phyloP scores from a whole-genome alignment of 2,113 vertebrate genomes.

The Albula glossodonta region DNA sequence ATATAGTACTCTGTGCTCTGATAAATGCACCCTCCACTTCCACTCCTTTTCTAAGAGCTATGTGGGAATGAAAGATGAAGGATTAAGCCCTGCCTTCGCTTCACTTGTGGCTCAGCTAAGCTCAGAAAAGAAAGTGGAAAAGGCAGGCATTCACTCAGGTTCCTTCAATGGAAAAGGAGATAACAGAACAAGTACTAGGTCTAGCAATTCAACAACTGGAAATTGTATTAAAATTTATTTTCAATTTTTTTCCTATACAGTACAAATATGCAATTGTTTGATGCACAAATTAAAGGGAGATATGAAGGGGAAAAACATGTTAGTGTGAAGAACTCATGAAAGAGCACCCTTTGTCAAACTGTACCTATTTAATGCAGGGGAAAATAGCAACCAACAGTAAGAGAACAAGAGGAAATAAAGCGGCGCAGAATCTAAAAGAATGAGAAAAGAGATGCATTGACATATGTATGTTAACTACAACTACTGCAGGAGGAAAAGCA shows the following conservation, averaged over 20 bases:
- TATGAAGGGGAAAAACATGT: neutral
- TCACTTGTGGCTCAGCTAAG: neutral
- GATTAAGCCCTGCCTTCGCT: neutral
- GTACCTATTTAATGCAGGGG: neutral
- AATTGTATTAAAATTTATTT: neutral
- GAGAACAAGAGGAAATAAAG: slow-evolving; percentile 6
- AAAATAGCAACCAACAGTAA: slow-evolving; percentile 9
- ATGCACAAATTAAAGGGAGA: neutral
- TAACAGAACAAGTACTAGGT: neutral
- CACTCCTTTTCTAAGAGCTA: neutral
- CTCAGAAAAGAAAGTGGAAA: too few species aligned
- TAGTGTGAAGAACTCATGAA: neutral
- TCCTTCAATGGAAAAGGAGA: neutral
- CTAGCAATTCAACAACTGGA: neutral
- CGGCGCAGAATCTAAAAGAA: slow-evolving; percentile 6
- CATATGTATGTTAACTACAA: too few species aligned
- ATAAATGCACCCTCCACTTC: neutral
- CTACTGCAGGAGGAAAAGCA: neutral
- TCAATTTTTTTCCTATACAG: neutral
- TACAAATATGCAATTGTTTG: neutral
- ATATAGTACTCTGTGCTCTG: neutral
- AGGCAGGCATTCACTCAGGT: too few species aligned
- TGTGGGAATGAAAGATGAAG: neutral
- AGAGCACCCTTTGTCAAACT: neutral
- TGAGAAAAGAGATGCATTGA: slow-evolving; percentile 9